These are phyloP conservation scores for Pseudomyrmex cubaensis DNA, from an alignment of 1,140 invertebrate genomes.

Conservation along the genomic window DNA sequence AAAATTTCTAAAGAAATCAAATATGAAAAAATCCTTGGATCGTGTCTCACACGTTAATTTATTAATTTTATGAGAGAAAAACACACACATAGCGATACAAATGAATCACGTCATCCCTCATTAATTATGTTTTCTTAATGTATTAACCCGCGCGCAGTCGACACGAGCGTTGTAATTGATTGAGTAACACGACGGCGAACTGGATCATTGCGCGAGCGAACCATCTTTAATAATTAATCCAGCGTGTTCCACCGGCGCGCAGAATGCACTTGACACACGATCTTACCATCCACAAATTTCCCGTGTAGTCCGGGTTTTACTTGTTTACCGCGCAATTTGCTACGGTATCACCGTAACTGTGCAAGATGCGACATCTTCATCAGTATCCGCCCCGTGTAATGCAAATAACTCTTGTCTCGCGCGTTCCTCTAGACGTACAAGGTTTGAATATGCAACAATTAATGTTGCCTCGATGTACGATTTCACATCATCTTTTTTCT, in stretches of 20 bases:
- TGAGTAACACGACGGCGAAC: conserved; percentile 7
- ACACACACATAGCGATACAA: neutral
- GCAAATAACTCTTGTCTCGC: conserved; percentile 14
- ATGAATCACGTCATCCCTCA: neutral
- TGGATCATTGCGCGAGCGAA: conserved; percentile 27
- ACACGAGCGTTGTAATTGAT: conserved; percentile 43
- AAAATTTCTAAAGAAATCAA: neutral
- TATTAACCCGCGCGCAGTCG: neutral
- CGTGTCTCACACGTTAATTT: no score
- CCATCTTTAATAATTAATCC: conserved; percentile 55
- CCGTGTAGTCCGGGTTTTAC: conserved; percentile 37
- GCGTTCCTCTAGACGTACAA: neutral
- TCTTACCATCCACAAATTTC: conserved; percentile 52
- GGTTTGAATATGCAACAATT: no score
- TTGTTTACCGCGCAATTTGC: conserved; percentile 37
- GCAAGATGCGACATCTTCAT: conserved; percentile 34
- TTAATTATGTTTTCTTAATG: conserved; percentile 20
- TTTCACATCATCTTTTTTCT: no score
- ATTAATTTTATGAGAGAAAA: neutral
- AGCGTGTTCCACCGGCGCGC: neutral
- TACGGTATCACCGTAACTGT: conserved; percentile 30
- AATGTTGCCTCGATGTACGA: no score
- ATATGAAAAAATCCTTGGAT: no score
- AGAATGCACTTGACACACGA: conserved; percentile 41
- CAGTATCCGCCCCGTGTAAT: conserved; percentile 13